phyloP scores from a whole-genome alignment of 2,113 vertebrate genomes.

The Pygoscelis antarcticus region DNA sequence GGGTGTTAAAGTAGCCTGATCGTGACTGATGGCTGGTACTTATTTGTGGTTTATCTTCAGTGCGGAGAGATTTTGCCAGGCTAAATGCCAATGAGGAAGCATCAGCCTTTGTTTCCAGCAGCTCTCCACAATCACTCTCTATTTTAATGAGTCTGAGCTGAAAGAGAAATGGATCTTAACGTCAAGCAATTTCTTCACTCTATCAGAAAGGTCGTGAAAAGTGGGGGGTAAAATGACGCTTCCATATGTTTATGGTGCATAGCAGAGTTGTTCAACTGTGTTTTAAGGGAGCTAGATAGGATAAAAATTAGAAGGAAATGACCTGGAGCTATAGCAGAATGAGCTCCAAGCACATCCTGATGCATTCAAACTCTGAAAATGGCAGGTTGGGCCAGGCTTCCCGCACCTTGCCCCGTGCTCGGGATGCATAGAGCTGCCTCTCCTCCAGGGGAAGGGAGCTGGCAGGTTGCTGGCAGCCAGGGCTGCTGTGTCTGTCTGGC shows the following conservation, averaged over 20 bases:
- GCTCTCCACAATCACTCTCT: background rate
- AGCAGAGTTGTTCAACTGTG: background rate
- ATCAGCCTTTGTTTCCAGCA: background rate
- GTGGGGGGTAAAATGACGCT: background rate
- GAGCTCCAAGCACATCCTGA: background rate
- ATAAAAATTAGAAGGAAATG: background rate
- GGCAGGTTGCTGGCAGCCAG: no score
- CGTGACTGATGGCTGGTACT: background rate
- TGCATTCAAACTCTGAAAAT: background rate
- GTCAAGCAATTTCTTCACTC: background rate
- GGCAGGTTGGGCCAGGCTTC: background rate
- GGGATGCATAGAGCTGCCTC: accelerated
- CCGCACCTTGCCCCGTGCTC: accelerated
- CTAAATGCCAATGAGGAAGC: background rate
- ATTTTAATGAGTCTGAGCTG: background rate
- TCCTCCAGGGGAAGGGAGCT: background rate
- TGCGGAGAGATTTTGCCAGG: background rate
- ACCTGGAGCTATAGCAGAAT: background rate
- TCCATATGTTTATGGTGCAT: background rate
- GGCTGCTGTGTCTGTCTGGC: background rate
- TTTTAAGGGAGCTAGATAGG: background rate
- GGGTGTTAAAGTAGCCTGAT: background rate
- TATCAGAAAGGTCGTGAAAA: background rate
- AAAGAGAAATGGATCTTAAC: background rate
- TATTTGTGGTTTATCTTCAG: background rate